These are phyloP conservation scores for Apus apus DNA, from an alignment of 2,113 vertebrate genomes.

Conservation along the genomic window DNA sequence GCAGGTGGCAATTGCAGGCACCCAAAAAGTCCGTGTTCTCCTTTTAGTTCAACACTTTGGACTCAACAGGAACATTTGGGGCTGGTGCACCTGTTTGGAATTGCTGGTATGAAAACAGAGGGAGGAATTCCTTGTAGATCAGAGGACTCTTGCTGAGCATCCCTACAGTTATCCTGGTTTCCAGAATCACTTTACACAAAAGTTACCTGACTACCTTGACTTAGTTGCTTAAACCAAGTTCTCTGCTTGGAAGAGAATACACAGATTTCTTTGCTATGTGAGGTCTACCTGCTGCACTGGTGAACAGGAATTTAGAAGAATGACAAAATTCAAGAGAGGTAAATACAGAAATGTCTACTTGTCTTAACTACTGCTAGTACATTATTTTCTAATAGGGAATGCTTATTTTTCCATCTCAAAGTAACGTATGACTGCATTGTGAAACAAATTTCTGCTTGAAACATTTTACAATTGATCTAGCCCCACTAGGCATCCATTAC, in stretches of 20 bases:
- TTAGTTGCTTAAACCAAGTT: not conserved
- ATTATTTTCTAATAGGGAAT: not conserved
- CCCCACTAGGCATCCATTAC: not conserved
- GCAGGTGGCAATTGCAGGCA: not conserved
- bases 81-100: not conserved
- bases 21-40: not conserved
- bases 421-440: not conserved
- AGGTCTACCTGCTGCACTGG: not conserved
- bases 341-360: not conserved
- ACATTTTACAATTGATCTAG: not conserved
- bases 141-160: not conserved
- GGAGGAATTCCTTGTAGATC: not conserved
- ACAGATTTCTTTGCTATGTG: not conserved
- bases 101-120: not conserved
- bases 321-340: not conserved
- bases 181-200: not conserved
- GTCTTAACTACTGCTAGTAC: not conserved
- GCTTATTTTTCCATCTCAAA: not conserved
- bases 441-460: not conserved
- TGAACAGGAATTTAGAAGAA: not conserved
- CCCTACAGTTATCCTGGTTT: not conserved
- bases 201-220: not conserved
- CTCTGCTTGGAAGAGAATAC: not conserved
- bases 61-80: not conserved
- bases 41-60: not conserved